These are phyloP conservation scores for Pogonocichla stellata DNA, from an alignment of 2,113 vertebrate genomes.

Conservation along the genomic window DNA sequence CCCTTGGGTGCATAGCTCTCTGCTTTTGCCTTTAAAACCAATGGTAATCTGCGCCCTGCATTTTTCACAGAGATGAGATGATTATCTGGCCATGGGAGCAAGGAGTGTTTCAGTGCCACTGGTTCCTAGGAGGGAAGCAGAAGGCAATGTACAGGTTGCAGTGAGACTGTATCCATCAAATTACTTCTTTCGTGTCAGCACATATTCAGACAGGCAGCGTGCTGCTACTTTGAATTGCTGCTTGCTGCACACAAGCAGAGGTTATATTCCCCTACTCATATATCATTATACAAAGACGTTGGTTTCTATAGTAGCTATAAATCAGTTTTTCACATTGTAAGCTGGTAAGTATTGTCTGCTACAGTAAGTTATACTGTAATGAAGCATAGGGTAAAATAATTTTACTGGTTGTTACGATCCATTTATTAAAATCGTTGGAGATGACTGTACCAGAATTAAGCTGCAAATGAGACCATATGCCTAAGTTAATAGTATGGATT, in stretches of 20 bases:
- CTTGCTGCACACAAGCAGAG: neutral
- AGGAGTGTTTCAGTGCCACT: neutral
- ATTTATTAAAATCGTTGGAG: fast-evolving
- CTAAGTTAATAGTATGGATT: neutral
- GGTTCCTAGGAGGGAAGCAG: neutral
- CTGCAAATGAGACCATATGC: neutral
- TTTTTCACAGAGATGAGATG: neutral
- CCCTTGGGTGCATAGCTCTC: neutral
- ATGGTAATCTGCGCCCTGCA: neutral
- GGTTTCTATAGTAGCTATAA: neutral
- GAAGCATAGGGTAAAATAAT: neutral
- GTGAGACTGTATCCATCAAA: neutral
- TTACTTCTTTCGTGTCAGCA: neutral
- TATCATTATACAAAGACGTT: neutral
- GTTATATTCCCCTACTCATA: neutral
- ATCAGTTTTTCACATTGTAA: neutral
- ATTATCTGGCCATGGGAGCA: neutral
- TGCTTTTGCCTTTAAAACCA: neutral
- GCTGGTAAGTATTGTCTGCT: neutral
- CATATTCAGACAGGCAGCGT: neutral
- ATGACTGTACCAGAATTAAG: neutral
- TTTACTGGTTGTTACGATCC: fast-evolving
- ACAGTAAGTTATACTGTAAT: neutral
- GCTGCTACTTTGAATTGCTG: neutral
- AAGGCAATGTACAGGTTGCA: neutral